A percentile compares a stretch with the other conserved stretches of the same genome.
These are phyloP conservation scores for Brenthis daphne DNA, from an alignment of 2,888 invertebrate genomes.

Conservation along the genomic window DNA sequence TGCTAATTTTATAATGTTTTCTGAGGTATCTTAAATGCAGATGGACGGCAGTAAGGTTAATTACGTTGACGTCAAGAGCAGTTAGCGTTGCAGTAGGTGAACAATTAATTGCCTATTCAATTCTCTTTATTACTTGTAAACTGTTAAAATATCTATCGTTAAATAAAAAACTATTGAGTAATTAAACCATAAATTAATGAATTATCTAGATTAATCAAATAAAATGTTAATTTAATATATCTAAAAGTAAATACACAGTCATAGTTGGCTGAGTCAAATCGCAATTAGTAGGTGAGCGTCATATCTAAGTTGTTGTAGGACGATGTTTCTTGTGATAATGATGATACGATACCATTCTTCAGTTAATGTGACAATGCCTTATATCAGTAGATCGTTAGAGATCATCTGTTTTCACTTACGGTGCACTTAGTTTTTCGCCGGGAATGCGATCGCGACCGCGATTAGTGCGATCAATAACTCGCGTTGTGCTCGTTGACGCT, in stretches of 20 bases:
- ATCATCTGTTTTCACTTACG: slow-evolving; percentile 60
- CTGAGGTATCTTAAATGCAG: slow-evolving; percentile 11
- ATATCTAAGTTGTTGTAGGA: slow-evolving; percentile 21
- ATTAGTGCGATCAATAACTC: slow-evolving; percentile 51
- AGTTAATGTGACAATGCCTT: slow-evolving; percentile 37
- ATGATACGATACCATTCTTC: slow-evolving; percentile 27
- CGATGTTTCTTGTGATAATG: slow-evolving; percentile 33
- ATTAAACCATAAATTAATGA: no score
- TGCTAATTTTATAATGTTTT: not conserved
- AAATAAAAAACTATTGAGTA: no score
- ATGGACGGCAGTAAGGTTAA: slow-evolving; percentile 28
- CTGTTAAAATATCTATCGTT: no score
- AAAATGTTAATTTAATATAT: slow-evolving; percentile 3
- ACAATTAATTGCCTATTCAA: slow-evolving; percentile 34
- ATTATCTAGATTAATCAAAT: not conserved
- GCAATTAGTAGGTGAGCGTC: slow-evolving; percentile 15
- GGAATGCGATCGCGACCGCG: slow-evolving; percentile 56
- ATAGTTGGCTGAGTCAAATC: not conserved
- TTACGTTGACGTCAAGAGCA: slow-evolving; percentile 25
- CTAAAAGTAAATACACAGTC: not conserved
- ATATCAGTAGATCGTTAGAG: slow-evolving; percentile 45
- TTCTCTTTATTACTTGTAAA: no score
- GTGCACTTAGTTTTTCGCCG: slow-evolving; percentile 62
- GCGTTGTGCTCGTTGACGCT: slow-evolving; percentile 63
- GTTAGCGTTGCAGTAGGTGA: slow-evolving; percentile 24